These are phyloP conservation scores for Phalanger gymnotis DNA, from an alignment of 2,797 vertebrate species.

Conservation along the genomic window DNA sequence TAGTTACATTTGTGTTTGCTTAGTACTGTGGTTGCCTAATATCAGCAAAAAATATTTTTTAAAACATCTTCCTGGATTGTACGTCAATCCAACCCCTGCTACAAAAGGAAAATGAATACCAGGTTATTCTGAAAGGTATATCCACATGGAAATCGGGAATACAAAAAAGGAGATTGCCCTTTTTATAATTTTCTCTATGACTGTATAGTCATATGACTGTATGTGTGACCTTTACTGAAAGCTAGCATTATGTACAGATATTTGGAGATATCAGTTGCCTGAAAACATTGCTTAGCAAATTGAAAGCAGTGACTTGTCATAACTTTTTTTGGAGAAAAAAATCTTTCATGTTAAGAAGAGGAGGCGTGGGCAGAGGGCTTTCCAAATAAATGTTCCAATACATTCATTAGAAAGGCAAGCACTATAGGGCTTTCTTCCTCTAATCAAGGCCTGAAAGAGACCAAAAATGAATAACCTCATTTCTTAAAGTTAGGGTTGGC, in stretches of 20 bases:
- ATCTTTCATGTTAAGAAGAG: slow-evolving; percentile 11
- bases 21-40: background rate
- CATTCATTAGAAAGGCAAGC: slow-evolving; percentile 40
- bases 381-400: background rate
- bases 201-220: slow-evolving; percentile 51
- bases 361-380: background rate
- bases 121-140: background rate
- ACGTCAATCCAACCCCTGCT: background rate
- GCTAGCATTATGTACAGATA: slow-evolving; percentile 65
- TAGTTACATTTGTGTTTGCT: background rate
- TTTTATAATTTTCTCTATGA: slow-evolving; percentile 35
- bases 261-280: slow-evolving; percentile 65
- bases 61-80: background rate
- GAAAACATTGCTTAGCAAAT: slow-evolving; percentile 70
- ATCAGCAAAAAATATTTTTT: slow-evolving; percentile 28
- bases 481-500: slow-evolving; percentile 47
- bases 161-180: slow-evolving; percentile 1
- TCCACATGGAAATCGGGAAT: slow-evolving; percentile 15
- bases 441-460: slow-evolving; percentile 62
- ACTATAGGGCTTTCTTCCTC: background rate
- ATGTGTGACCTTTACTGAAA: slow-evolving; percentile 68
- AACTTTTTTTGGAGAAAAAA: slow-evolving; percentile 17
- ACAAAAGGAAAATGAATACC: slow-evolving; percentile 12
- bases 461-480: slow-evolving; percentile 38
- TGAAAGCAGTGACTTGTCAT: slow-evolving; percentile 62